Evolutionary conservation across 2,888 invertebrate species (phyloP).

Genomic region (Hydrotaea diabolus): DNA sequence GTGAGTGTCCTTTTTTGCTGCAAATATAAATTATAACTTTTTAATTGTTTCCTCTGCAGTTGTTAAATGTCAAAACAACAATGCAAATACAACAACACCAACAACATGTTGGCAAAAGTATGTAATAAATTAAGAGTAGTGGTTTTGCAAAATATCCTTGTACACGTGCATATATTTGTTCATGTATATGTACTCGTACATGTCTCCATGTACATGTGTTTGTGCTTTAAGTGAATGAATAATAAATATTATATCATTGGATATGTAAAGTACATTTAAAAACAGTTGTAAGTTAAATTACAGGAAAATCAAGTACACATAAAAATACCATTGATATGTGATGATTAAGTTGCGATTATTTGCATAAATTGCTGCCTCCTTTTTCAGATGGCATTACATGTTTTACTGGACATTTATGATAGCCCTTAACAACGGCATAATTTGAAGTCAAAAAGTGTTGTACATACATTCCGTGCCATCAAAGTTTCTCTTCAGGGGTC

Average conservation of each 20-base stretch:
- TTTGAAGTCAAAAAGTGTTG: too few species aligned
- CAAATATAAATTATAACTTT: slow-evolving; percentile 61
- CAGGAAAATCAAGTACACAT: background rate
- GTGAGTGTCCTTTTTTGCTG: slow-evolving; percentile 9
- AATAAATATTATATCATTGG: slow-evolving; percentile 28
- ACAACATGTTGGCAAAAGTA: slow-evolving; percentile 39
- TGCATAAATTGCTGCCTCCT: slow-evolving; percentile 15
- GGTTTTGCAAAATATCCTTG: slow-evolving; percentile 23
- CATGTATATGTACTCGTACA: background rate
- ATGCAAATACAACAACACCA: slow-evolving; percentile 34
- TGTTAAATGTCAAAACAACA: slow-evolving; percentile 64
- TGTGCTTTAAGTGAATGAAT: background rate
- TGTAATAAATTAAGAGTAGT: slow-evolving; percentile 56
- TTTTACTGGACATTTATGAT: background rate
- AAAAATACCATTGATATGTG: background rate
- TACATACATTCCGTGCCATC: too few species aligned
- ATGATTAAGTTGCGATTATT: background rate
- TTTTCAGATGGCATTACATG: background rate
- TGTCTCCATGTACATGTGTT: background rate
- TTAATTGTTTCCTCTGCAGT: slow-evolving; percentile 66
- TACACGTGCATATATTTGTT: too few species aligned
- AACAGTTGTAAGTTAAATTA: slow-evolving; percentile 30
- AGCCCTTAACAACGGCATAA: background rate
- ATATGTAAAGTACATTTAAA: slow-evolving; percentile 27
- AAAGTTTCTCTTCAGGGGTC: too few species aligned